phyloP scores from a whole-genome alignment of 2,888 invertebrate genomes.

The Eudasyphora cyanicolor region DNA sequence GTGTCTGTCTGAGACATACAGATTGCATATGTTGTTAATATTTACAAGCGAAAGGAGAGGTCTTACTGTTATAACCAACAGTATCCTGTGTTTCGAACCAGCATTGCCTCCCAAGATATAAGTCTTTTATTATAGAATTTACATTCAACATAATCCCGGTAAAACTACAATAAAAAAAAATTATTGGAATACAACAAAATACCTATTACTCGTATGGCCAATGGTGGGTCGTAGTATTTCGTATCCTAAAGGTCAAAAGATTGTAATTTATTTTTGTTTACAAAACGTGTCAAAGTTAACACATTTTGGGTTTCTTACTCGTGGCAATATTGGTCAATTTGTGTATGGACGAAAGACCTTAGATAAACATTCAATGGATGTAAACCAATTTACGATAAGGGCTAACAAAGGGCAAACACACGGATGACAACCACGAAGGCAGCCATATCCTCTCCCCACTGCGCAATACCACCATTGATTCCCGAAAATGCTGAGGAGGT shows the following conservation, averaged over 20 bases:
- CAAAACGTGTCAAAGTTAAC: slow-evolving; percentile 27
- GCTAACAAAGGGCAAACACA: neutral
- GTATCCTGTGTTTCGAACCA: no score
- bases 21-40: no score
- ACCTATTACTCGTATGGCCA: no score
- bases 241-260: slow-evolving; percentile 13
- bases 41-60: no score
- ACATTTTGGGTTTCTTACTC: neutral
- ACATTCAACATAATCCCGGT: no score
- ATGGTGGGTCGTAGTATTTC: no score
- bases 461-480: neutral
- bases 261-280: slow-evolving; percentile 30
- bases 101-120: no score
- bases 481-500: neutral
- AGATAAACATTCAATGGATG: neutral
- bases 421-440: neutral
- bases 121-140: no score
- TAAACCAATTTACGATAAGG: slow-evolving; percentile 13
- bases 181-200: no score
- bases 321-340: neutral
- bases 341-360: neutral
- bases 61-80: no score
- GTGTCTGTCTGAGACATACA: no score
- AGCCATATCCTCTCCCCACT: neutral
- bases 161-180: no score